Evolutionary conservation across 1,140 invertebrate genomes (phyloP), one percentile per base, ranked within the genome.

Genomic region (Cephus cinctus): DNA sequence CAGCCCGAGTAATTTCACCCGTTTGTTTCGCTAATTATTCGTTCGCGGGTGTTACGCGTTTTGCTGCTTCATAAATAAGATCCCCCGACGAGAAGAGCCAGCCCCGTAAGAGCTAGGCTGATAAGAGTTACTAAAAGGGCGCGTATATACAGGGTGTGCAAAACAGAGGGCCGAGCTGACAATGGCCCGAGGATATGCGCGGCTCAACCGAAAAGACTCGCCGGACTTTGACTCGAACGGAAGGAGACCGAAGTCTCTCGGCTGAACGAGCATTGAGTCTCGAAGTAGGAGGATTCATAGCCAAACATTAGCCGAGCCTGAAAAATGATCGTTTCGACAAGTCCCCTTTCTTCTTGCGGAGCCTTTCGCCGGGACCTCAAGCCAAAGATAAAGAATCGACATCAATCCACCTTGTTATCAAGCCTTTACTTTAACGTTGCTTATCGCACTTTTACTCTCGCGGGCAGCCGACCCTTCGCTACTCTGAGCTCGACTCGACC

Each of bases 11-110:
- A 64, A 69, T 71, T 67, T 54, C 46, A 34, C 53, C 47, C 55
- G 51, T 65, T 65, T 63, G 60, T 68, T 57, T 61, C 54, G 52
- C 50, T 63, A 70, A 68, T 70, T 68, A 68, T 68, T 63, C 52
- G 43, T 47, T 55, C 51, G 48, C 44, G 49, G 54, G 27, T 11
- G 11, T 43, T 38, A 9, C 18, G 6, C 35, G 35, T n/a, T 38
- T 40, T 15, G 31, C 41, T 35, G 50, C 54, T 49, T 47, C 44
- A 49, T 47, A 46, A 57, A 57, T 57, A 54, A 57, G 52, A 52
- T 57, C 43, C 41, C 48, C 47, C 50, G 21, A 47, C 39, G 15
- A n/a, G n/a, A n/a, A n/a, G n/a, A n/a, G n/a, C n/a, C n/a, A n/a
- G n/a, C n/a, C n/a, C n/a, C n/a, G n/a, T n/a, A n/a, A n/a, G n/a